phyloP scores from a whole-genome alignment of 1,140 invertebrate genomes.

The Drosophila ironensis region DNA sequence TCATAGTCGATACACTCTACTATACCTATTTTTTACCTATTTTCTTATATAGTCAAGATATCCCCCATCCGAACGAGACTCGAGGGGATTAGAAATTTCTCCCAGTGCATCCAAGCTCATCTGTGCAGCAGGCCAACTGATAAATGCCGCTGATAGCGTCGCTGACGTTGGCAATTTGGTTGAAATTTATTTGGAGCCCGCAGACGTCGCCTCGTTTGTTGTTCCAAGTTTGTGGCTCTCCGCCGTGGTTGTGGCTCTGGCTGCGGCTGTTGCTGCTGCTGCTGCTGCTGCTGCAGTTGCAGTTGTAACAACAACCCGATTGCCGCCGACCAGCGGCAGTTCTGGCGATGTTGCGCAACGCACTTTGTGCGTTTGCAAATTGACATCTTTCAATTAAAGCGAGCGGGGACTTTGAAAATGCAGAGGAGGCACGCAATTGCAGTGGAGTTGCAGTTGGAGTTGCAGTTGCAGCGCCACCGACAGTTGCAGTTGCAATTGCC shows the following conservation, averaged over 20 bases:
- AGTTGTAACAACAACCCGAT: background rate
- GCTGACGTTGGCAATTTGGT: constrained; percentile 80
- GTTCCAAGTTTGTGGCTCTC: constrained; percentile 19
- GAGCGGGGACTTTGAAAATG: constrained; percentile 24
- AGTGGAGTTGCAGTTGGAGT: constrained; percentile 13
- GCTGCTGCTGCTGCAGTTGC: background rate
- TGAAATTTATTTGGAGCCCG: constrained; percentile 75
- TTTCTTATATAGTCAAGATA: background rate
- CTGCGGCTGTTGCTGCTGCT: constrained; percentile 2
- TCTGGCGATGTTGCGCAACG: constrained; percentile 66
- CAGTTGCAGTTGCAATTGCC: constrained; percentile 20
- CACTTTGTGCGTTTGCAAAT: constrained; percentile 79
- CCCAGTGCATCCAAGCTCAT: constrained; percentile 4
- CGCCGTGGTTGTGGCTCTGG: constrained; percentile 1
- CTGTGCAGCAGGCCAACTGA: constrained; percentile 45
- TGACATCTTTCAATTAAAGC: constrained; percentile 82
- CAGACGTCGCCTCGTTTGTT: constrained; percentile 39
- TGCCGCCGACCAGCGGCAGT: background rate
- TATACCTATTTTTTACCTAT: background rate
- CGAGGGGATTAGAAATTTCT: background rate
- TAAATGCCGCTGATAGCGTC: constrained; percentile 77
- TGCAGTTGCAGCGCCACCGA: background rate
- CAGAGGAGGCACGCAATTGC: constrained; percentile 53
- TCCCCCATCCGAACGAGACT: background rate
- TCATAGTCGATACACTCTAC: too few species aligned